Conservation (phyloP, 2,113 vertebrate genomes). For the Panthera leo region DNA sequence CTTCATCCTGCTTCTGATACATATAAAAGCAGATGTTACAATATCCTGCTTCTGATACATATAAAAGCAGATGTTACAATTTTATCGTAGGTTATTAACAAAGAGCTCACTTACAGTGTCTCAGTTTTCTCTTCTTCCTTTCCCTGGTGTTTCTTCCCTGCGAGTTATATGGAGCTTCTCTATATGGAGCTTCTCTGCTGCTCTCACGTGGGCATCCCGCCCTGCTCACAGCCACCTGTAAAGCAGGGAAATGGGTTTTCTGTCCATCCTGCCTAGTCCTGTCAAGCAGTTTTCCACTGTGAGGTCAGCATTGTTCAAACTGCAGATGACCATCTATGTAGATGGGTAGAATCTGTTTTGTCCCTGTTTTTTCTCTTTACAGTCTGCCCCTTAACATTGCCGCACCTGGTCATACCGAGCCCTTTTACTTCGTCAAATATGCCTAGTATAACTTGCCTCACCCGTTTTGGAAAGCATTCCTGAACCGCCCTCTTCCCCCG, state of each 20-base stretch:
- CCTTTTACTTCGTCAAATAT: neutral
- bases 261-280: neutral
- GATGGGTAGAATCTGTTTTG: neutral
- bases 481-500: neutral
- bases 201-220: neutral
- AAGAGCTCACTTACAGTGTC: fast-evolving
- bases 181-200: fast-evolving
- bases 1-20: neutral
- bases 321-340: neutral
- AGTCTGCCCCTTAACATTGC: neutral
- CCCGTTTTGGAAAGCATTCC: neutral
- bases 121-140: neutral
- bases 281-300: neutral
- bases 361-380: neutral
- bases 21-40: neutral
- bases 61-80: neutral
- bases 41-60: neutral
- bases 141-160: neutral
- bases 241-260: neutral
- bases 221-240: neutral
- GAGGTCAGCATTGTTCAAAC: neutral
- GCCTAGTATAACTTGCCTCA: neutral
- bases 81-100: neutral
- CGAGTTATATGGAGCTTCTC: fast-evolving
- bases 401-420: neutral